Conservation (phyloP, 2,797 vertebrate species). For the Melanotaenia trifasciata region DNA sequence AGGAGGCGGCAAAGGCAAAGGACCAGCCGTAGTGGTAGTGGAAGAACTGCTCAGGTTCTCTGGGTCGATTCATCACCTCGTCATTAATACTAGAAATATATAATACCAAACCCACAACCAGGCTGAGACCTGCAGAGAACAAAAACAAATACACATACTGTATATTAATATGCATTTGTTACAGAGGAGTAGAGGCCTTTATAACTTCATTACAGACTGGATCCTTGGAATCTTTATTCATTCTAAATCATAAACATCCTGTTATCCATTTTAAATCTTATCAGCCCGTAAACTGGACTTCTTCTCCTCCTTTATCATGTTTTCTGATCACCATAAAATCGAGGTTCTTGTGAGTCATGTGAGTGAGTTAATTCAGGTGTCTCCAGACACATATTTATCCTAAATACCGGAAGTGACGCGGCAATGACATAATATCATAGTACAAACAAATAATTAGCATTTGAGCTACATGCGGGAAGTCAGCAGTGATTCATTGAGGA, state of each 20-base stretch:
- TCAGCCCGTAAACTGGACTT: background rate
- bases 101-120: conserved; percentile 91
- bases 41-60: conserved; percentile 91
- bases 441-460: too few species aligned
- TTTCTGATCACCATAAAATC: background rate
- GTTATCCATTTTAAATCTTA: background rate
- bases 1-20: conserved; percentile 91
- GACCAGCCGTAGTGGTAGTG: conserved; percentile 93
- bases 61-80: conserved; percentile 92
- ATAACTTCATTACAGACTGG: background rate
- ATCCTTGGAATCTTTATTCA: background rate
- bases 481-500: too few species aligned
- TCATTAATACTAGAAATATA: conserved; percentile 95
- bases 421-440: too few species aligned
- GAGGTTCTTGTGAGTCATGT: background rate
- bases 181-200: background rate
- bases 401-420: too few species aligned
- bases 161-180: background rate
- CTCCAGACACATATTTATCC: too few species aligned
- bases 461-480: too few species aligned
- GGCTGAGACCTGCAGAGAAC: conserved; percentile 84
- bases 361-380: background rate
- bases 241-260: background rate
- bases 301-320: background rate
- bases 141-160: conserved; percentile 18